phyloP scores from a whole-genome alignment of 2,797 vertebrate genomes.

The Falco peregrinus region DNA sequence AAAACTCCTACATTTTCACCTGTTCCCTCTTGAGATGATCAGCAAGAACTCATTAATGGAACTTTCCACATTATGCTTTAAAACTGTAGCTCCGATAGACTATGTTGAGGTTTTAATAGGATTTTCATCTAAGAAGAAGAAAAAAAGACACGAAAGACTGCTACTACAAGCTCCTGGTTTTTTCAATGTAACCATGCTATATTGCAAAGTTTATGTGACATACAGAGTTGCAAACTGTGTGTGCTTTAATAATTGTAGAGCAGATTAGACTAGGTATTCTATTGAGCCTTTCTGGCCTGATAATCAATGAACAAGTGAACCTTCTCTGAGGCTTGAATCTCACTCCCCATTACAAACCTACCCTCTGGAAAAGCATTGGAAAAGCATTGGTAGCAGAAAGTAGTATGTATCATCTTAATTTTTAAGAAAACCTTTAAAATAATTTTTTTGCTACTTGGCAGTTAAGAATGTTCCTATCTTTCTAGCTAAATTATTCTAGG shows the following conservation, averaged over 20 bases:
- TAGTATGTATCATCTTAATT: neutral
- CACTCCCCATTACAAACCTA: neutral
- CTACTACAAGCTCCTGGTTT: neutral
- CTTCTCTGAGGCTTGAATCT: neutral
- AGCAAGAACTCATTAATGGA: slow-evolving; percentile 6
- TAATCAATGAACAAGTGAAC: neutral
- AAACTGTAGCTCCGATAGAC: neutral
- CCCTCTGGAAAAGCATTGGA: neutral
- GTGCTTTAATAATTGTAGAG: neutral
- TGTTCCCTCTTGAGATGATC: neutral
- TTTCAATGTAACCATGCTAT: neutral
- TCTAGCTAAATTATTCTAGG: neutral
- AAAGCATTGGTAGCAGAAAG: neutral
- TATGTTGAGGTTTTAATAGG: neutral
- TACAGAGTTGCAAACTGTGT: neutral
- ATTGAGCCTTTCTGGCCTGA: neutral
- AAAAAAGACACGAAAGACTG: neutral
- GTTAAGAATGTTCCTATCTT: neutral
- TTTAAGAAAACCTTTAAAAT: neutral
- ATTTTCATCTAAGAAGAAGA: neutral
- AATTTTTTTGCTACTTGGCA: neutral
- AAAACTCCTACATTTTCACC: neutral
- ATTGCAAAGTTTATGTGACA: neutral
- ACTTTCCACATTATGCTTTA: neutral
- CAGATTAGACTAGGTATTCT: neutral